Base-by-base conservation (phyloP, 1,140 invertebrate species). In the Andricus grossulariae region DNA sequence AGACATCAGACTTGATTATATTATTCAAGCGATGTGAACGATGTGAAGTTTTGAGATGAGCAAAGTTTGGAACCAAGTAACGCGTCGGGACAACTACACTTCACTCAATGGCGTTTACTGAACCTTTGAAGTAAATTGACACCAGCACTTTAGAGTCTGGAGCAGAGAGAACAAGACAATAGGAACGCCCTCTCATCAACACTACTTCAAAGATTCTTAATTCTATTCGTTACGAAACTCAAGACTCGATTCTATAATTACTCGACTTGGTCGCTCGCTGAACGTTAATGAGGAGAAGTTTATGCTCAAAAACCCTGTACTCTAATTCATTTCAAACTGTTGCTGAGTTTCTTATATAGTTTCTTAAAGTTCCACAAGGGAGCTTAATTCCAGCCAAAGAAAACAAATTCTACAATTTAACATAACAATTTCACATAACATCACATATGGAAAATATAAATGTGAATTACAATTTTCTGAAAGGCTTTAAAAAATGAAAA, bases 241-340 rank as follows among this genome's bases (percentile, higher is more conserved):
- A 3, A 54, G 52, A 7, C 57, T 15, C 7, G 57, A 66, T 66
- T 66, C 60, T 16, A 21, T 39, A 39, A 66, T 66, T 66, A 66
- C 60, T 66, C 25, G 60, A 66, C 60, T 66, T 66, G 32, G 25
- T 32, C 7, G 11, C 15, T 66, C 32, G 6, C 3, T 45, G 15
- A 5, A 66, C 52, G 19, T 74, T 57, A 74, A 72, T 78, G 57
- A 76, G 51, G 39, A 78, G 75, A 73, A 74, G 70, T 49, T 75
- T 50, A 18, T 74, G 18, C 72, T 50, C 49, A 73, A 79, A 74
- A 32, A 11, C 13, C 10, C 13, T 13, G 15, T 66, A 15, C 15
- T 39, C 25, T 39, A 66, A 66, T 66, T 39, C 15, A n/a, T 32
- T 18, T 66, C 60, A 66, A 60, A 66, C 60, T 66, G 21, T 39